Evolutionary conservation across 2,113 vertebrate genomes (phyloP), one percentile per base, ranked within the genome.

Genomic region (Neogobius melanostomus): DNA sequence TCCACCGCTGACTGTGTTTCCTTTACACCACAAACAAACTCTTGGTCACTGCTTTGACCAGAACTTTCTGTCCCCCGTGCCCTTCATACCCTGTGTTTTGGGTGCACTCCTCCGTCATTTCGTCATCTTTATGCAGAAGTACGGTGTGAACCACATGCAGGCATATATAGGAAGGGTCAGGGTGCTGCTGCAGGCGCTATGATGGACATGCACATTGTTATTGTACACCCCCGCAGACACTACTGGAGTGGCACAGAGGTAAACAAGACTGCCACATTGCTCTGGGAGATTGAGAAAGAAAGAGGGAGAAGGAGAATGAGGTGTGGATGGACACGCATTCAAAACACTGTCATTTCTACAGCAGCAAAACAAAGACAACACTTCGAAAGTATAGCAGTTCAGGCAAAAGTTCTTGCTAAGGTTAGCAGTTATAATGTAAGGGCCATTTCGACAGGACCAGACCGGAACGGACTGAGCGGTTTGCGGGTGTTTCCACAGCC

Each of bases 81-180:
- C 56, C 53, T 50, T 21, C 21, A 21, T 21, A 21, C 21, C 63
- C 16, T 68, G 8, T 70, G 51, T 28, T 48, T 47, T 36, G 28
- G 28, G 9, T 44, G 43, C 7, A 0, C 53, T 67, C 45, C 67
- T 47, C 52, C 66, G 36, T 70, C 66, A 74, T 63, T 63, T 73
- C 66, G 66, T 82, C 70, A 45, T 71, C 68, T 61, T n/a, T 15
- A 48, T 71, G 75, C 67, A 64, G 66, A 74, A 68, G 61, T 11
- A 52, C 74, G 61, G 57, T 77, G 69, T 67, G 77, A 84, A 87
- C 77, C 85, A 85, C 64, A 59, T 70, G 84, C 80, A 85, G 84
- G 80, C 85, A 82, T 82, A 82, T 82, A 45, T 14, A 43, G 11
- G 59, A 2, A 48, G 52, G 54, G 62, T 36, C 61, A 56, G 44